Percentiles rank a stretch among this genome's conserved stretches.
These are phyloP conservation scores for Pocillopora meandrina DNA, from an alignment of 92 coral and sea anemone genomes.

Conservation along the genomic window DNA sequence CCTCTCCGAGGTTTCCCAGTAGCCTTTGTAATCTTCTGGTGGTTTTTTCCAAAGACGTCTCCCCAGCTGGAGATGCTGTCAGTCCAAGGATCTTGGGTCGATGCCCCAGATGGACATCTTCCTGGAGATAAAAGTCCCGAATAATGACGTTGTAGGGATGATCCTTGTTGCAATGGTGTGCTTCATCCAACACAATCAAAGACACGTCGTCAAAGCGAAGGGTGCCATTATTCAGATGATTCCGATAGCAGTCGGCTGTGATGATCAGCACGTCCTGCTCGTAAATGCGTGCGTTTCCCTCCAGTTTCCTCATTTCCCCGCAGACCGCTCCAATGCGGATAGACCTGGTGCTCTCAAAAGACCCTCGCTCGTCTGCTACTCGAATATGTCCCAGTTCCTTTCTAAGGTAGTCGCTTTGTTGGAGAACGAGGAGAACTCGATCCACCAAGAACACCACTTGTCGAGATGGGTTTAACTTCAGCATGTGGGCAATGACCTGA, in stretches of 20 bases:
- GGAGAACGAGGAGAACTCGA: conserved; percentile 86
- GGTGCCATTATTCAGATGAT: conserved; percentile 88
- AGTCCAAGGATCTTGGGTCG: conserved; percentile 90
- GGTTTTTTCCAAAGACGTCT: conserved; percentile 78
- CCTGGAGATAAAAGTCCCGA: conserved; percentile 82
- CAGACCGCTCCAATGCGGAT: conserved; percentile 91
- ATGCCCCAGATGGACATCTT: conserved; percentile 44
- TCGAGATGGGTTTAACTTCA: conserved; percentile 79
- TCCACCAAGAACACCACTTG: conserved; percentile 91
- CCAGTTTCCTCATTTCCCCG: conserved; percentile 88
- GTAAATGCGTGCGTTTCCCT: conserved; percentile 75
- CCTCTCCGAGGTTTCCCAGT: conserved; percentile 75
- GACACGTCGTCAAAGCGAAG: conserved; percentile 87
- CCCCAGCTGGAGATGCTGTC: conserved; percentile 89
- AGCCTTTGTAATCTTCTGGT: conserved; percentile 75
- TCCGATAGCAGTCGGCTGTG: conserved; percentile 89
- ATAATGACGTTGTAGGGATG: conserved; percentile 91
- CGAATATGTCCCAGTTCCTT: conserved; percentile 67
- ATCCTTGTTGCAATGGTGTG: conserved; percentile 90
- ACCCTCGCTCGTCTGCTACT: conserved; percentile 39
- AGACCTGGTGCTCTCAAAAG: conserved; percentile 52
- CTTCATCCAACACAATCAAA: conserved; percentile 84
- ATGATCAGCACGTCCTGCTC: conserved; percentile 89
- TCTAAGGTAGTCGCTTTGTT: conserved; percentile 77
- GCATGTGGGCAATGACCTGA: conserved; percentile 74